Evolutionary conservation across 2,888 invertebrate species (phyloP).

Genomic region (Prosapia bicincta): DNA sequence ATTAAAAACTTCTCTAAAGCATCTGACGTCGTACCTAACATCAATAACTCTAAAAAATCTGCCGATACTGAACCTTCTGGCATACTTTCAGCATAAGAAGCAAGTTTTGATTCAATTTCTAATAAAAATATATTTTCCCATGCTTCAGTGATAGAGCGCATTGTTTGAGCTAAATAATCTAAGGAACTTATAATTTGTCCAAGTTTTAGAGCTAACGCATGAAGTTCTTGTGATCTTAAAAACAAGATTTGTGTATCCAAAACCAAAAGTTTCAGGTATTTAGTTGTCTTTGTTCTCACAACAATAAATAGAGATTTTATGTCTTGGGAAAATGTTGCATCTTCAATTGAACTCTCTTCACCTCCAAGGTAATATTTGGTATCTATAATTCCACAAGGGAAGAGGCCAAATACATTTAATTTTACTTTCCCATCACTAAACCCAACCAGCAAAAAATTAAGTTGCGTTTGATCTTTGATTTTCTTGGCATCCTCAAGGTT

Average conservation of each 20-base stretch:
- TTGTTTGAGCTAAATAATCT: conserved; percentile 67
- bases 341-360: conserved; percentile 55
- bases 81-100: conserved; percentile 70
- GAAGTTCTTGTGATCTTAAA: conserved; percentile 65
- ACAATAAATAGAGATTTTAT: conserved; percentile 66
- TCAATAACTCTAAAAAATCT: conserved; percentile 84
- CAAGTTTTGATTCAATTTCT: conserved; percentile 91
- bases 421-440: conserved; percentile 68
- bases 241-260: conserved; percentile 60
- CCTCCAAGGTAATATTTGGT: conserved; percentile 56
- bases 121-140: conserved; percentile 87
- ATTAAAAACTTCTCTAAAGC: conserved; percentile 71
- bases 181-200: conserved; percentile 66
- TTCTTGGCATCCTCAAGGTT: conserved; percentile 57
- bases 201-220: conserved; percentile 69
- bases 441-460: conserved; percentile 78
- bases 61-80: conserved; percentile 81
- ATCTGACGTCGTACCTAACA: conserved; percentile 77
- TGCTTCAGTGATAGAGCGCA: conserved; percentile 79
- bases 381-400: conserved; percentile 70
- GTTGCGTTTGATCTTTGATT: conserved; percentile 55
- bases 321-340: conserved; percentile 66
- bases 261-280: conserved; percentile 43
- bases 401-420: conserved; percentile 80
- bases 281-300: conserved; percentile 41